Base-by-base conservation (phyloP, 2,797 vertebrate species). In the Amniataba percoides region DNA sequence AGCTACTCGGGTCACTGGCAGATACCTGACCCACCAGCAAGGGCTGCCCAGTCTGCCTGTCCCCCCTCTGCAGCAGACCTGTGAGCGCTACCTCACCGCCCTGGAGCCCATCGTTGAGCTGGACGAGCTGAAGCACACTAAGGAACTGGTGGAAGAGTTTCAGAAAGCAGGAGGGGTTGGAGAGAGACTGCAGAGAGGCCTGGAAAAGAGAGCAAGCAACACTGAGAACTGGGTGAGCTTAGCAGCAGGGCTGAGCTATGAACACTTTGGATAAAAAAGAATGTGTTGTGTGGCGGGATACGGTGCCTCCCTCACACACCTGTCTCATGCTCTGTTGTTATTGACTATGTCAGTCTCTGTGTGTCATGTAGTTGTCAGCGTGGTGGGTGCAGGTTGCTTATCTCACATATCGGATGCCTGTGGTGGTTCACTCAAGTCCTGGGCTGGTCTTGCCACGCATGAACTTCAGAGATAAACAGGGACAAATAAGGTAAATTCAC, bases 311-410 rank as follows among this genome's bases (percentile, higher is more conserved):
- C 14, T 51, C n/a, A 39, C 31, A 25, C 14, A 23, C 49, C 18
- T 19, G 34, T 67, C 19, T 57, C 0, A 10, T 25, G 39, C 7
- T 55, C 5, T 2, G 4, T n/a, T 72, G 25, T 36, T 27, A 34
- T 7, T 74, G 14, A 15, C 16, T 63, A 39, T 66, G 48, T 73
- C 42, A 67, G 19, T 52, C 5, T 51, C 5, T 70, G 19, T 73
- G 16, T 76, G 3, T 56, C 21, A 92, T 12, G 34, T 64, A 99
- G 98, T 93, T 99, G 66, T 97, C 97, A 0, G 95, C 97, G 39
- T 99, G 98, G 98, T 99, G 97, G 97, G 94, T 99, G 80, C 95
- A 96, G 89, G 95, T 95, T 0, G 97, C 98, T 25, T 99, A 98
- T 75, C 94, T 99, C 6, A 96, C 98, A 49, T 98, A 96, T 85